Conservation (phyloP, 2,888 invertebrate genomes). For the Andrena hattorfiana region DNA sequence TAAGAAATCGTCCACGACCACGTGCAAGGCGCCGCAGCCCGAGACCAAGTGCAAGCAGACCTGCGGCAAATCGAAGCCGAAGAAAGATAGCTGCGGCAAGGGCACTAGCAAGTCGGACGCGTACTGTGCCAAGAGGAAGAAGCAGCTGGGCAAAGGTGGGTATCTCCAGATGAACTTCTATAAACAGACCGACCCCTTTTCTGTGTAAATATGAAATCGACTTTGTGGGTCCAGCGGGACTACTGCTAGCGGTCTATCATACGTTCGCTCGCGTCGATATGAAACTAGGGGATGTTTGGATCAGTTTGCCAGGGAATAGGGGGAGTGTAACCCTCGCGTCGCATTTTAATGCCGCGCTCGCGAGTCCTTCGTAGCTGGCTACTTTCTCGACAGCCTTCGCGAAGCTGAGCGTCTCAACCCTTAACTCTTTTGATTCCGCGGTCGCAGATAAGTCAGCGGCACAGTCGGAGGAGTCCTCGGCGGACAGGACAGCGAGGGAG, state of each 20-base stretch:
- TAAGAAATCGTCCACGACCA: neutral
- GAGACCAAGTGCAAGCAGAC: too few relatives aligned
- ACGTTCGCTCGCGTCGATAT: too few relatives aligned
- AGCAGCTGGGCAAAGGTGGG: slow-evolving; percentile 31
- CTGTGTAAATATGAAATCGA: too few relatives aligned
- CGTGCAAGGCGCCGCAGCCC: neutral
- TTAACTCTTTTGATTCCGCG: neutral
- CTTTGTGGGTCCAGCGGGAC: too few relatives aligned
- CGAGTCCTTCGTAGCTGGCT: too few relatives aligned
- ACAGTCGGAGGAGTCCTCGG: slow-evolving; percentile 1
- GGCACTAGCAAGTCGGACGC: slow-evolving; percentile 3
- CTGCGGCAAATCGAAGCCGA: neutral
- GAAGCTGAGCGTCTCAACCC: neutral
- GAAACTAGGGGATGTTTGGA: too few relatives aligned
- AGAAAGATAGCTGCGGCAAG: neutral
- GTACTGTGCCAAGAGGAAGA: slow-evolving; percentile 8
- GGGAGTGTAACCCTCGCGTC: too few relatives aligned
- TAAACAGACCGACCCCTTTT: too few relatives aligned
- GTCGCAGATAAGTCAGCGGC: neutral
- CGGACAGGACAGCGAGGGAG: slow-evolving; percentile 42
- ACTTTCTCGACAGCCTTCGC: too few relatives aligned
- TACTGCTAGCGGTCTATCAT: too few relatives aligned
- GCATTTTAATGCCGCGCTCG: too few relatives aligned
- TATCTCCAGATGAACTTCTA: neutral
- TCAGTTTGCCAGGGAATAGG: too few relatives aligned